Percentiles rank a stretch among this genome's conserved stretches.
Evolutionary conservation across 2,888 invertebrate genomes (phyloP).

Genomic region (Malacosoma neustria): DNA sequence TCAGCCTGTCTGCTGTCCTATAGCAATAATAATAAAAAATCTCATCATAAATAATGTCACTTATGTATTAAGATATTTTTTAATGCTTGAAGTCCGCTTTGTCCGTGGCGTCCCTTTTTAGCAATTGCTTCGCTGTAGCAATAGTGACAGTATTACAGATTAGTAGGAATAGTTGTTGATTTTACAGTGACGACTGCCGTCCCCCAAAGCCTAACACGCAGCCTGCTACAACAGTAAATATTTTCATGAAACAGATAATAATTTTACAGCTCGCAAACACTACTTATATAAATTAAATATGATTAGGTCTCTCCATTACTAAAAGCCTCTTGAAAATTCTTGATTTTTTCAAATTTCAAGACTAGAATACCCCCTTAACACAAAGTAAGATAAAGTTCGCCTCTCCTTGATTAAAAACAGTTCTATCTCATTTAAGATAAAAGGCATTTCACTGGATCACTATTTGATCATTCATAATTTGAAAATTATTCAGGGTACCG

Average conservation of each 20-base stretch:
- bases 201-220: too few species aligned
- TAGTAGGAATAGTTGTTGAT: too few species aligned
- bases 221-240: background rate
- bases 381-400: background rate
- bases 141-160: too few species aligned
- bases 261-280: background rate
- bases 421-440: background rate
- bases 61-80: too few species aligned
- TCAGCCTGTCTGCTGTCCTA: too few species aligned
- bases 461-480: conserved; percentile 1
- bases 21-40: too few species aligned
- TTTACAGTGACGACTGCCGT: too few species aligned
- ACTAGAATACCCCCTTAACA: background rate
- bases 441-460: background rate
- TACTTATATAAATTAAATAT: background rate
- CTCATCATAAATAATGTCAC: too few species aligned
- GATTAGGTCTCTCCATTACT: background rate
- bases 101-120: too few species aligned
- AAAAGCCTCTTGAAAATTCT: too few species aligned
- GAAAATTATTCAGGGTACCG: conserved; percentile 6
- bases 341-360: background rate
- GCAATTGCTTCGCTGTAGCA: too few species aligned
- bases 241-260: background rate
- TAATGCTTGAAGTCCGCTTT: too few species aligned
- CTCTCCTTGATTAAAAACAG: background rate